Percentiles rank a stretch among this genome's conserved stretches.
These are phyloP conservation scores for Sebastes cheni DNA, from an alignment of 2,797 vertebrate genomes.

Conservation along the genomic window DNA sequence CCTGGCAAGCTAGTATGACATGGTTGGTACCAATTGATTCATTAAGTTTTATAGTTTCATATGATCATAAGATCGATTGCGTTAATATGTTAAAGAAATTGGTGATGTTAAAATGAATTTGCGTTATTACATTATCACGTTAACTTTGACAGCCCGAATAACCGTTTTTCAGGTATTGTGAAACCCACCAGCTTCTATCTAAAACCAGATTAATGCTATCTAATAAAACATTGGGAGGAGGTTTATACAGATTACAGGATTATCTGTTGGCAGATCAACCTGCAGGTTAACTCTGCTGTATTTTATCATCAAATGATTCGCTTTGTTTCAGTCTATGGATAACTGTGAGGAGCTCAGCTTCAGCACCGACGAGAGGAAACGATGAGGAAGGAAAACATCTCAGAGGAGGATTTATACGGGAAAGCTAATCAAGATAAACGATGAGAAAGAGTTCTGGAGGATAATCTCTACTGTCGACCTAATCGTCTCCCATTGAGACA, in stretches of 20 bases:
- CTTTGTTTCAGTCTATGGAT: background rate
- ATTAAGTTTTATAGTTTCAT: too few relatives aligned
- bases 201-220: slow-evolving; percentile 32
- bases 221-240: slow-evolving; percentile 15
- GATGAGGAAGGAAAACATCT: background rate
- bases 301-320: background rate
- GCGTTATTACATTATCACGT: too few relatives aligned
- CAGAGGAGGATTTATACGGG: background rate
- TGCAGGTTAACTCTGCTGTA: background rate
- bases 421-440: background rate
- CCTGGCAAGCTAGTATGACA: too few relatives aligned
- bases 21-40: too few relatives aligned
- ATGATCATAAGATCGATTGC: too few relatives aligned
- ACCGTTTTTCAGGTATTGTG: background rate
- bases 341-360: background rate
- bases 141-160: too few relatives aligned
- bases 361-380: background rate
- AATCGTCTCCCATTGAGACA: background rate
- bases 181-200: background rate
- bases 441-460: background rate
- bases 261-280: slow-evolving; percentile 23
- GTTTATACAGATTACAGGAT: slow-evolving; percentile 52
- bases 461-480: background rate
- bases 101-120: too few relatives aligned
- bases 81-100: too few relatives aligned